Conservation (phyloP, 2,888 invertebrate species). For the Amiota communis region DNA sequence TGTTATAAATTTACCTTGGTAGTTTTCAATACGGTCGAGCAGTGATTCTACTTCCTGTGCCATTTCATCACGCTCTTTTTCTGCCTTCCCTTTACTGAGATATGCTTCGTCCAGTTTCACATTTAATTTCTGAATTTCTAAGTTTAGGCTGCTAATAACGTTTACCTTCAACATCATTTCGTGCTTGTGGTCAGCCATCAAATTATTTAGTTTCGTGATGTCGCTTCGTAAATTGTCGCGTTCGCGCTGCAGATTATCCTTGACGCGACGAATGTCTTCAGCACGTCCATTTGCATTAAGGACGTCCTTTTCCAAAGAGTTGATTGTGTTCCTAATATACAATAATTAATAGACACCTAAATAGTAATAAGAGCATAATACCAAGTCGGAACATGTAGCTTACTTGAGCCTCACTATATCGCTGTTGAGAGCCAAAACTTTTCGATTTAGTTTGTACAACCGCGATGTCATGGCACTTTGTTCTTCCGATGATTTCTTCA, state of each 20-base stretch:
- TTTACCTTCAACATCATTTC: constrained; percentile 62
- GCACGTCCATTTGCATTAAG: constrained; percentile 55
- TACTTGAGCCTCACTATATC: constrained; percentile 58
- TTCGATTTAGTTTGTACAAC: constrained; percentile 60
- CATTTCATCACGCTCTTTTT: constrained; percentile 66
- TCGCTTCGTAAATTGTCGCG: constrained; percentile 63
- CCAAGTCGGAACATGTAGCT: constrained; percentile 9
- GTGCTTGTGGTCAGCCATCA: constrained; percentile 59
- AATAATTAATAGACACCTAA: not conserved
- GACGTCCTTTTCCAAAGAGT: constrained; percentile 63
- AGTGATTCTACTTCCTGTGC: constrained; percentile 64
- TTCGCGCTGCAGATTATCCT: constrained; percentile 63
- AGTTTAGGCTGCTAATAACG: constrained; percentile 57
- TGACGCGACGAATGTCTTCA: constrained; percentile 59
- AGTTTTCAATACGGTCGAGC: constrained; percentile 60
- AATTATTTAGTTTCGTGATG: constrained; percentile 60
- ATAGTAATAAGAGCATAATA: not conserved
- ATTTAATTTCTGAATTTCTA: constrained; percentile 65
- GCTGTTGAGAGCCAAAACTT: constrained; percentile 53
- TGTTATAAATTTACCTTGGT: constrained; percentile 36
- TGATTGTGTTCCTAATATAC: constrained; percentile 56
- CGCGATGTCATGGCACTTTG: constrained; percentile 56
- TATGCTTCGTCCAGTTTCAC: constrained; percentile 63
- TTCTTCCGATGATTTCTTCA: constrained; percentile 61
- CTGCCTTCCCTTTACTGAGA: constrained; percentile 56